phyloP scores from a whole-genome alignment of 2,797 vertebrate species.

The Aratinga solstitialis region DNA sequence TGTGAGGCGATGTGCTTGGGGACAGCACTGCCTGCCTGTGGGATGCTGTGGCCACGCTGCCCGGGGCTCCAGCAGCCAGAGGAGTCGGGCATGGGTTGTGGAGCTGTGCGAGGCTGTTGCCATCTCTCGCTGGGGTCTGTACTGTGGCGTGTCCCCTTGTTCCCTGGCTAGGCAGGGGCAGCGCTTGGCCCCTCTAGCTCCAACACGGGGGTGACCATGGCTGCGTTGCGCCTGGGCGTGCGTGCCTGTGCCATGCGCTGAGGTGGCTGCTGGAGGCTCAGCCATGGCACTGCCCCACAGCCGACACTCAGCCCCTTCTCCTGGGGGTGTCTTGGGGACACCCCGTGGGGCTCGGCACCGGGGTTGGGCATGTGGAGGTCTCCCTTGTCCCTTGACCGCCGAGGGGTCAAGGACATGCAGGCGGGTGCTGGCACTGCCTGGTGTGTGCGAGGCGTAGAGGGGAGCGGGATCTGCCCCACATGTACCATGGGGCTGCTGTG shows the following conservation, averaged over 20 bases:
- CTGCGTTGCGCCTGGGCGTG: background rate
- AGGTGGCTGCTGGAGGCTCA: accelerated
- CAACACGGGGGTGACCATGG: accelerated
- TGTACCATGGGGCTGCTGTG: background rate
- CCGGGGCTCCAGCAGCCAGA: accelerated
- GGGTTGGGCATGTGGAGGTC: background rate
- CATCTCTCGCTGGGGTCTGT: background rate
- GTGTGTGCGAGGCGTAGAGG: background rate
- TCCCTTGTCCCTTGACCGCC: background rate
- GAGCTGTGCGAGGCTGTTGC: accelerated
- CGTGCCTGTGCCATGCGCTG: background rate
- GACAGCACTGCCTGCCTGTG: background rate
- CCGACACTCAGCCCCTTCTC: background rate
- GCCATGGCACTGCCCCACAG: accelerated
- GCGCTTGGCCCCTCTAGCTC: background rate
- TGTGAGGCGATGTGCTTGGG: background rate
- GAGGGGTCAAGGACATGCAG: background rate
- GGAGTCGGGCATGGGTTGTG: background rate
- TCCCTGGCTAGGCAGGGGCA: background rate
- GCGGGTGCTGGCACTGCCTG: background rate
- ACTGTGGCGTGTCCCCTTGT: background rate
- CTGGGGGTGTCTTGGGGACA: background rate
- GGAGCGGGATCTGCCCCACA: background rate
- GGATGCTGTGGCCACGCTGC: accelerated
- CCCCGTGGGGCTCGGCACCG: accelerated